Conservation (phyloP, 2,797 vertebrate species). For the Schizopygopsis malacanthus region DNA sequence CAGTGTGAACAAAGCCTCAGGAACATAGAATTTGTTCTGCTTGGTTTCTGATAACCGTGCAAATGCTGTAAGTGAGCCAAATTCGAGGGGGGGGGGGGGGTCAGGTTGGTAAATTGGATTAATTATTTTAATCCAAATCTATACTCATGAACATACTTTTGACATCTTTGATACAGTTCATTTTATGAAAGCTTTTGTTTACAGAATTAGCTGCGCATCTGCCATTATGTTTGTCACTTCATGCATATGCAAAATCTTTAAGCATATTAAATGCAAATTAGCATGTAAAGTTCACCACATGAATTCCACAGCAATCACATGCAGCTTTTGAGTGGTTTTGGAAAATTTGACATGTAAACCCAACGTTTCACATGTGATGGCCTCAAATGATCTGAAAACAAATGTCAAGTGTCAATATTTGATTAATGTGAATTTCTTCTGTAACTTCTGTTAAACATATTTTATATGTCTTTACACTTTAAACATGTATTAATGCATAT, state of each 20-base stretch:
- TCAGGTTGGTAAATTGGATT: background rate
- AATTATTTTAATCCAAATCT: slow-evolving; percentile 12
- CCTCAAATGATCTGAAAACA: background rate
- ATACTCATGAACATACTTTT: slow-evolving; percentile 12
- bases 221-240: background rate
- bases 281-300: background rate
- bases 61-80: slow-evolving; percentile 12
- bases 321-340: background rate
- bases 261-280: slow-evolving; percentile 10
- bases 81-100: background rate
- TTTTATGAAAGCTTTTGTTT: background rate
- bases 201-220: background rate
- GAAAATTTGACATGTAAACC: background rate
- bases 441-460: too few relatives aligned
- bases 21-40: slow-evolving; percentile 34
- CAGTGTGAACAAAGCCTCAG: slow-evolving; percentile 32
- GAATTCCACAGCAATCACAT: background rate
- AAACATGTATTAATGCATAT: too few relatives aligned
- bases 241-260: background rate
- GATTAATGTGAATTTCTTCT: background rate
- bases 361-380: background rate
- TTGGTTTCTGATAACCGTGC: slow-evolving; percentile 19
- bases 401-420: background rate
- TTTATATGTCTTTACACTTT: background rate
- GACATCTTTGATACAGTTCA: background rate